Conservation (phyloP, 2,888 invertebrate genomes). For the Brachyopa scutellaris region DNA sequence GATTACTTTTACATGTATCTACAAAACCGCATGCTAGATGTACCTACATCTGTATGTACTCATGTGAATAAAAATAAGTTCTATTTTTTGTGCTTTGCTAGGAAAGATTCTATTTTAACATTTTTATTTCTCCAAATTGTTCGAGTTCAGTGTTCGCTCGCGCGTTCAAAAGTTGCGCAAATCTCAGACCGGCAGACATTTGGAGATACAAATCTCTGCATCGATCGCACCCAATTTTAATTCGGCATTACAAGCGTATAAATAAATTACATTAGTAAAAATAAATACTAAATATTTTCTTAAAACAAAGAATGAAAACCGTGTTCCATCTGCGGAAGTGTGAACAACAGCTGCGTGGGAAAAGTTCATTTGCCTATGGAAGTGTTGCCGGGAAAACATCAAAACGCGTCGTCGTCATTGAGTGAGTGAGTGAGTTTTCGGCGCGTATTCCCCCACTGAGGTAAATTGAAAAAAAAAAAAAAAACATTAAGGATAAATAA, state of each 20-base stretch:
- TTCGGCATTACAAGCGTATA: conserved; percentile 17
- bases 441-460: background rate
- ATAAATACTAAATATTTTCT: background rate
- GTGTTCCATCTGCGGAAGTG: conserved; percentile 12
- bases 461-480: background rate
- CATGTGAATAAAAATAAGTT: background rate
- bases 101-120: conserved; percentile 26
- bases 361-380: conserved; percentile 57
- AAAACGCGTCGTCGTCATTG: too few relatives aligned
- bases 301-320: background rate
- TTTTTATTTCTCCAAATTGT: background rate
- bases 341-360: conserved; percentile 47
- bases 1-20: background rate
- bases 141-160: conserved; percentile 26
- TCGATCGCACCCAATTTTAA: conserved; percentile 4
- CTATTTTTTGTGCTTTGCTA: conserved; percentile 7
- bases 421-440: conserved; percentile 34
- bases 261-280: conserved; percentile 31
- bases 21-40: background rate
- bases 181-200: background rate
- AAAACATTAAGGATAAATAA: conserved; percentile 21
- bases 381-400: background rate
- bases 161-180: background rate
- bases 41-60: too few relatives aligned
- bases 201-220: background rate